Conservation (phyloP, 2,113 vertebrate genomes). For the Nibea coibor region DNA sequence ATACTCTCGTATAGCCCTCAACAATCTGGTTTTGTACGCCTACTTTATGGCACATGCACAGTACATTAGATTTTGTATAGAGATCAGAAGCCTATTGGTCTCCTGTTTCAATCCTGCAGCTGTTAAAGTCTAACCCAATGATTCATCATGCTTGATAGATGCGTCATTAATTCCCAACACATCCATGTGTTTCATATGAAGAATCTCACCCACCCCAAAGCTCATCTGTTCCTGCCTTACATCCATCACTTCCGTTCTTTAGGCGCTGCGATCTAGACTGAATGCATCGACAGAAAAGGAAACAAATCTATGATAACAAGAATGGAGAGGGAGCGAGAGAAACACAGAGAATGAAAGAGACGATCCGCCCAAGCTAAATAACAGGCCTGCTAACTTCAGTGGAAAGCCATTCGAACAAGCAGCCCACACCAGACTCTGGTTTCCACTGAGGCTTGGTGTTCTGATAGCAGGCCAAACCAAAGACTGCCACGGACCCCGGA, state of each 20-base stretch:
- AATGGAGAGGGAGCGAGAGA: conserved; percentile 9
- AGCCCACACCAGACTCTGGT: conserved; percentile 51
- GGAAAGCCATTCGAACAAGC: conserved; percentile 49
- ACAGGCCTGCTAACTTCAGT: conserved; percentile 64
- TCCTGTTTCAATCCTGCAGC: conserved; percentile 34
- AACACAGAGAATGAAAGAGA: conserved; percentile 2
- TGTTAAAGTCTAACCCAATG: conserved; percentile 39
- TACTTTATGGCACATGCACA: conserved; percentile 17
- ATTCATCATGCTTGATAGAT: conserved; percentile 32
- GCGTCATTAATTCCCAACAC: conserved; percentile 37
- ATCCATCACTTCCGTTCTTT: conserved; percentile 18
- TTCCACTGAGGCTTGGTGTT: conserved; percentile 57
- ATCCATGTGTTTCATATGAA: conserved; percentile 26
- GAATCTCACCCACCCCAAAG: conserved; percentile 19
- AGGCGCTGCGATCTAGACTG: conserved; percentile 2
- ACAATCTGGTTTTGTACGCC: neutral
- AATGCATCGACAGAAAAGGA: conserved; percentile 2
- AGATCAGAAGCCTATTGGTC: conserved; percentile 25
- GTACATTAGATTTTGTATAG: conserved; percentile 20
- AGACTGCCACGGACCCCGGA: conserved; percentile 33
- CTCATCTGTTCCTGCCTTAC: conserved; percentile 7
- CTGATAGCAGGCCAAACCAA: conserved; percentile 56
- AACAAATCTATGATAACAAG: conserved; percentile 15
- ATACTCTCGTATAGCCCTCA: too few species aligned
- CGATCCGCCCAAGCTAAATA: conserved; percentile 59